Evolutionary conservation across 2,113 vertebrate genomes (phyloP).

Genomic region (Phrynosoma platyrhinos): DNA sequence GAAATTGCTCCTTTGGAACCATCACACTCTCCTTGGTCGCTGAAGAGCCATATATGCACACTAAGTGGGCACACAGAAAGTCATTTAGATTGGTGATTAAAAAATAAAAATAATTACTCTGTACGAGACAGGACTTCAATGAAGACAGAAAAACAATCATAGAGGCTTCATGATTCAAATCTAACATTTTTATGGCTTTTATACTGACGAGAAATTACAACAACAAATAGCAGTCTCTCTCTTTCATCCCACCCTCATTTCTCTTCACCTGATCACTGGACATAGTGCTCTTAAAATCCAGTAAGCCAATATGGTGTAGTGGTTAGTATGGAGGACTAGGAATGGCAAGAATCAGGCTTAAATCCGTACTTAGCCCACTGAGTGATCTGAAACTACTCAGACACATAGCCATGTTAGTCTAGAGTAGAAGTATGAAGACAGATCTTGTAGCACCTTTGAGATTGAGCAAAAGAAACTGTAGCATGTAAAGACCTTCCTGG

Average conservation of each 20-base stretch:
- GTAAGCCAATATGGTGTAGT: background rate
- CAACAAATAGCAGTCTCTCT: background rate
- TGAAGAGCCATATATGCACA: constrained; percentile 63
- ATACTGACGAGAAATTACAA: background rate
- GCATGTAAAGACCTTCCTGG: too few relatives aligned
- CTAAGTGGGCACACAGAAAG: constrained; percentile 70
- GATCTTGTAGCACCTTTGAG: too few relatives aligned
- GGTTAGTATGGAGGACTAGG: too few relatives aligned
- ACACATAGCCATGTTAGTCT: too few relatives aligned
- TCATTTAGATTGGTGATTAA: constrained; percentile 74
- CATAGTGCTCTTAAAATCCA: background rate
- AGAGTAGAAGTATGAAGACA: too few relatives aligned
- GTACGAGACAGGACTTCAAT: constrained; percentile 63
- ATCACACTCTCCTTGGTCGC: constrained; percentile 66
- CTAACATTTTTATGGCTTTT: constrained; percentile 18
- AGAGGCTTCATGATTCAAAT: constrained; percentile 34
- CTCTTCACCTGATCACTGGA: background rate
- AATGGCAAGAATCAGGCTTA: too few relatives aligned
- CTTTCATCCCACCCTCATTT: background rate
- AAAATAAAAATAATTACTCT: constrained; percentile 66
- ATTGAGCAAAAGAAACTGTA: too few relatives aligned
- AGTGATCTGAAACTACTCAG: background rate
- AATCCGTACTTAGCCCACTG: background rate
- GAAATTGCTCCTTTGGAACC: constrained; percentile 75
- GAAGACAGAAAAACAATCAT: constrained; percentile 42